Conservation (phyloP, 2,797 vertebrate genomes). For the Mus spretus region DNA sequence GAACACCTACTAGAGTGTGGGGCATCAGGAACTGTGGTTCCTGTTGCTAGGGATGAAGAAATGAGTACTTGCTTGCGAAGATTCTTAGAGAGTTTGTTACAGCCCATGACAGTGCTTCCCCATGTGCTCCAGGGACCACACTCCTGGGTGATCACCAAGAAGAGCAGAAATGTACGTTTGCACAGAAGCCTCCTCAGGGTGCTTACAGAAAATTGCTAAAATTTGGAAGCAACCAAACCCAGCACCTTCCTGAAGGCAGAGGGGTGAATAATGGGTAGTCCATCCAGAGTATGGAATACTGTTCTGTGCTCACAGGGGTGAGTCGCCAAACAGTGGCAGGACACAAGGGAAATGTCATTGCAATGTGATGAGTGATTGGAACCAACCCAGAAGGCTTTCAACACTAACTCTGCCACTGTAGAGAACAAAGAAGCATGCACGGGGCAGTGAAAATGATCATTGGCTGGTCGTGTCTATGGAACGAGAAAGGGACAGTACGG, state of each 20-base stretch:
- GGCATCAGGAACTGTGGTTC: background rate
- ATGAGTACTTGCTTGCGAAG: background rate
- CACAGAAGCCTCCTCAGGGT: background rate
- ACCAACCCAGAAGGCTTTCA: no score
- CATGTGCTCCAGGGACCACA: background rate
- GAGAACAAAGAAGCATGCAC: background rate
- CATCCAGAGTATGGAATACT: background rate
- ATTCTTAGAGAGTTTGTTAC: background rate
- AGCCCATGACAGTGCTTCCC: background rate
- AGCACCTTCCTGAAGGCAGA: background rate
- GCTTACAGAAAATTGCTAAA: background rate
- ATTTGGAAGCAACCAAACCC: background rate
- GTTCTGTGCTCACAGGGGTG: background rate
- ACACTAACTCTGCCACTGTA: background rate
- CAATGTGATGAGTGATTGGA: background rate
- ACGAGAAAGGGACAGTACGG: no score
- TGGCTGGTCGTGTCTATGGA: background rate
- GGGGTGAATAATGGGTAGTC: no score
- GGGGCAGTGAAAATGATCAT: fast-evolving
- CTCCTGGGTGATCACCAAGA: background rate
- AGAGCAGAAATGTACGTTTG: background rate
- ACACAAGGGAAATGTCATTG: background rate
- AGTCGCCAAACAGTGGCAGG: background rate
- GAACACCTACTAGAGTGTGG: fast-evolving
- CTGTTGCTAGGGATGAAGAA: background rate